Conservation (phyloP, 2,797 vertebrate species). For the Apogon hyalosoma region DNA sequence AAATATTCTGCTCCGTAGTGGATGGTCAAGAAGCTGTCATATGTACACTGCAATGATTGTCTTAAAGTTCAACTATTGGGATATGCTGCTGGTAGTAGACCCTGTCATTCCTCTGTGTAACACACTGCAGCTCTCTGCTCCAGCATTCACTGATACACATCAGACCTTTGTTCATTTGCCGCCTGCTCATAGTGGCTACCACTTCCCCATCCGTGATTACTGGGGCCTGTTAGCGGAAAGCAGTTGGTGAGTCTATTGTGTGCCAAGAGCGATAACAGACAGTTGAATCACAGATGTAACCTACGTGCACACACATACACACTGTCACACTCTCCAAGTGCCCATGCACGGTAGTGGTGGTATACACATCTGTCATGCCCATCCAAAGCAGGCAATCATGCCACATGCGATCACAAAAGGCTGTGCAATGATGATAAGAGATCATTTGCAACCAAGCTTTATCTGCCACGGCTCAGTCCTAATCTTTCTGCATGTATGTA, state of each 20-base stretch:
- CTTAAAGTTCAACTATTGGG: constrained; percentile 21
- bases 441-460: constrained; percentile 56
- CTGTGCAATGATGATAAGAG: constrained; percentile 69
- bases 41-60: constrained; percentile 7
- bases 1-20: constrained; percentile 12
- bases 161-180: constrained; percentile 64
- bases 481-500: constrained; percentile 48
- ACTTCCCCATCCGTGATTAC: constrained; percentile 64
- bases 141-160: constrained; percentile 61
- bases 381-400: constrained; percentile 61
- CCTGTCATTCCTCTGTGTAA: constrained; percentile 21
- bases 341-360: constrained; percentile 46
- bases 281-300: constrained; percentile 63
- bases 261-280: constrained; percentile 65
- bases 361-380: constrained; percentile 63
- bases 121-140: constrained; percentile 35
- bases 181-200: constrained; percentile 35
- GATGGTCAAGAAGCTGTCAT: constrained; percentile 15
- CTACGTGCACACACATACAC: constrained; percentile 25
- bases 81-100: constrained; percentile 33
- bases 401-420: constrained; percentile 63
- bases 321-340: constrained; percentile 44
- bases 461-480: constrained; percentile 52
- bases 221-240: constrained; percentile 52
- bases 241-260: constrained; percentile 69